Evolutionary conservation across 2,113 vertebrate genomes (phyloP).

Genomic region (Dromaius novaehollandiae): DNA sequence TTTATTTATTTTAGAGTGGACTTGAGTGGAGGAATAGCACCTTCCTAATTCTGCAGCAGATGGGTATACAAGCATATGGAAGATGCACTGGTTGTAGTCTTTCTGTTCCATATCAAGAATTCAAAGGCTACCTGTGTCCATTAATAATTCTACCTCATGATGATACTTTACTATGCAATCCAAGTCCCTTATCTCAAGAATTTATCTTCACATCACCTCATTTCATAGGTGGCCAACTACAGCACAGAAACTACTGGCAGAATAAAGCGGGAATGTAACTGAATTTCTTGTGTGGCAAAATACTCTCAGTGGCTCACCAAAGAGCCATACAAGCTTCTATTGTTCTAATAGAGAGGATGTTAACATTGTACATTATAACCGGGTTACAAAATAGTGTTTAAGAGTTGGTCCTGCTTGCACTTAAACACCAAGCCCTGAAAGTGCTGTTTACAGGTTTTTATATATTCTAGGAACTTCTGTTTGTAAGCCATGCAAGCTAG

Average conservation of each 20-base stretch:
- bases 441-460: not conserved
- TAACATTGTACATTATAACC: not conserved
- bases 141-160: not conserved
- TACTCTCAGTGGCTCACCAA: not conserved
- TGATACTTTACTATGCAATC: not conserved
- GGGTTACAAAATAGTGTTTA: not conserved
- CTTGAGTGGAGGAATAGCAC: not conserved
- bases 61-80: not conserved
- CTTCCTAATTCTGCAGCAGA: not conserved
- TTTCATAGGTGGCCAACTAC: not conserved
- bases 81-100: not conserved
- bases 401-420: not conserved
- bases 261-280: not conserved
- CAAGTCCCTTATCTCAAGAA: not conserved
- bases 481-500: not conserved
- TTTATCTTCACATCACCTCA: not conserved
- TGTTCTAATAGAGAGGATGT: not conserved
- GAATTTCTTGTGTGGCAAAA: not conserved
- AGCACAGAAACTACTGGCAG: not conserved
- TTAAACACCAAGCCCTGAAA: not conserved
- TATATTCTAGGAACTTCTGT: not conserved
- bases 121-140: not conserved
- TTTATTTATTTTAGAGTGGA: not conserved
- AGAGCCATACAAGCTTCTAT: not conserved
- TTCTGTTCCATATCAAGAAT: not conserved